These are phyloP conservation scores for Labeo calbasu DNA, from an alignment of 2,797 vertebrate species.

Conservation along the genomic window DNA sequence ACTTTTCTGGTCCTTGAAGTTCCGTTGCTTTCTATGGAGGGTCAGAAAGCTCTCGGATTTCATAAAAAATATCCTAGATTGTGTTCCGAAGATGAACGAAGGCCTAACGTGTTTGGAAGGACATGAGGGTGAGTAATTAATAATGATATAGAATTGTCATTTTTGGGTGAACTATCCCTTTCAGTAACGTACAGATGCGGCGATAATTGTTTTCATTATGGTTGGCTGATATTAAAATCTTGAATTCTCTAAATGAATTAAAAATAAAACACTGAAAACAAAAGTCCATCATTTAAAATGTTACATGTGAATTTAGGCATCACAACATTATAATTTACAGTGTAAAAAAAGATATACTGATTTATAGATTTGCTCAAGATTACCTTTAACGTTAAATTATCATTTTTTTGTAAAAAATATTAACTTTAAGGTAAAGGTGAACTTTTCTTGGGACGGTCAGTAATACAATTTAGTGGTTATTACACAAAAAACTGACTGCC, in stretches of 20 bases:
- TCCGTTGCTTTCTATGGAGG: no score
- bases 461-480: not conserved
- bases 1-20: no score
- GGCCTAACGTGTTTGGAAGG: no score
- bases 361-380: no score
- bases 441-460: not conserved
- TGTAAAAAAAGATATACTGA: no score
- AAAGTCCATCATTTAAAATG: not conserved
- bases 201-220: not conserved
- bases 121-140: no score
- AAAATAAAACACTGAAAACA: not conserved
- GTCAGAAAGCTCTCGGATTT: no score
- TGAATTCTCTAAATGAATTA: not conserved
- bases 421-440: not conserved
- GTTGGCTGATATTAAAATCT: not conserved
- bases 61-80: no score
- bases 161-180: no score
- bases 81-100: no score
- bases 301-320: not conserved
- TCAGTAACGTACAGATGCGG: not conserved
- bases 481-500: not conserved
- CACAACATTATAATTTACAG: not conserved
- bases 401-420: no score
- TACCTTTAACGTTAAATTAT: not conserved
- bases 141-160: no score